Conservation (phyloP, 2,888 invertebrate species). For the Alsophila aescularia region DNA sequence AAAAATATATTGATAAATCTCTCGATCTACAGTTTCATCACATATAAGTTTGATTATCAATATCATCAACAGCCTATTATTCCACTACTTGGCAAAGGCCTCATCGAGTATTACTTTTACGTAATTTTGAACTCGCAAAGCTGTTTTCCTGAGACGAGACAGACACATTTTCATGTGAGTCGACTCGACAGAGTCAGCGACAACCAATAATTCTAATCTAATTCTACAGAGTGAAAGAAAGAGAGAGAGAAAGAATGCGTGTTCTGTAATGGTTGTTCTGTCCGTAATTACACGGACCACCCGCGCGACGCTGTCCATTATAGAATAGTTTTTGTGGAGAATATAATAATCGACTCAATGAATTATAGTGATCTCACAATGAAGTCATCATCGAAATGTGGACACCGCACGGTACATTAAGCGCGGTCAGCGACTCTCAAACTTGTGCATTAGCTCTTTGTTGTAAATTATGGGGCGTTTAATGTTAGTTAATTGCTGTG, state of each 20-base stretch:
- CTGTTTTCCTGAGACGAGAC: neutral
- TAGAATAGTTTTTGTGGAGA: slow-evolving; percentile 62
- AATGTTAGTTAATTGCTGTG: neutral
- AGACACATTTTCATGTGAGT: neutral
- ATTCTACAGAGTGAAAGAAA: slow-evolving; percentile 53
- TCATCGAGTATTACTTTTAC: no score
- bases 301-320: slow-evolving; percentile 66
- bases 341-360: slow-evolving; percentile 72
- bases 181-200: neutral
- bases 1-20: no score
- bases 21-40: no score
- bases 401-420: slow-evolving; percentile 40
- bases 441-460: slow-evolving; percentile 32
- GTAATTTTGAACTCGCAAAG: no score
- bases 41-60: no score
- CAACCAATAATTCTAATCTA: slow-evolving; percentile 30
- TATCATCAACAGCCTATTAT: no score
- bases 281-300: slow-evolving; percentile 75
- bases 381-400: slow-evolving; percentile 70
- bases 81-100: no score
- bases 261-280: slow-evolving; percentile 50
- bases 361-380: slow-evolving; percentile 59
- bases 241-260: slow-evolving; percentile 52
- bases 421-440: slow-evolving; percentile 29
- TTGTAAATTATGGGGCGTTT: neutral